Base-by-base conservation (phyloP, 2,888 invertebrate genomes). In the Laspeyria flexula region DNA sequence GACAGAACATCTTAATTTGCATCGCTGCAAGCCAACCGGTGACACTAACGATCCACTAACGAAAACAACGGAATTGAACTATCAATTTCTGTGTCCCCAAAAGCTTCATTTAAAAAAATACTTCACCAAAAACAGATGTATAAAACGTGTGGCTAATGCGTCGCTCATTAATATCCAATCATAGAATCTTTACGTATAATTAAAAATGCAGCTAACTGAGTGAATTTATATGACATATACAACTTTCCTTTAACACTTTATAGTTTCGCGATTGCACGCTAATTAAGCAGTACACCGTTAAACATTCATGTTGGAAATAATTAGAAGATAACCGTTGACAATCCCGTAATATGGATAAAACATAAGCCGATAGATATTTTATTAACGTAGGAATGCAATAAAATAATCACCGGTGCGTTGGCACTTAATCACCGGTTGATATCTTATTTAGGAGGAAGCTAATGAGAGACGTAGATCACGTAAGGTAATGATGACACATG, bases 391-490 rank as follows among this genome's bases (percentile, higher is more conserved):
- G 85, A 88, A 90, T 86, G 87, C 81, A 88, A 89, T 90, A 86
- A 90, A 88, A 88, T 90, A 88, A 90, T 88, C 79, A 86, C 62
- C 72, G 71, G 71, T 70, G 58, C 71, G 77, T 71, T 73, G 75
- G 67, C 80, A 78, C 81, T 90, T 86, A 88, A 90, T 91, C 87
- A 88, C 77, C 71, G 51, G 79, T 75, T 80, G 83, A 90, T 88
- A 86, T 90, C 87, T 91, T 86, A 92, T 90, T 92, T 88, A 82
- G 84, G 46, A 81, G 79, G 80, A 73, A 86, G 83, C 83, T 92
- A 91, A 92, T 90, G 90, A 90, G 87, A 74, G 72, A 70, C 86
- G 83, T 91, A 90, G 86, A 90, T 91, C 91, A 90, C 86, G 81
- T 83, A 83, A 77, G 60, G 85, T 90, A 90, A 90, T 90, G 83